phyloP scores from a whole-genome alignment of 2,888 invertebrate species.

The Cataglyphis cursor region DNA sequence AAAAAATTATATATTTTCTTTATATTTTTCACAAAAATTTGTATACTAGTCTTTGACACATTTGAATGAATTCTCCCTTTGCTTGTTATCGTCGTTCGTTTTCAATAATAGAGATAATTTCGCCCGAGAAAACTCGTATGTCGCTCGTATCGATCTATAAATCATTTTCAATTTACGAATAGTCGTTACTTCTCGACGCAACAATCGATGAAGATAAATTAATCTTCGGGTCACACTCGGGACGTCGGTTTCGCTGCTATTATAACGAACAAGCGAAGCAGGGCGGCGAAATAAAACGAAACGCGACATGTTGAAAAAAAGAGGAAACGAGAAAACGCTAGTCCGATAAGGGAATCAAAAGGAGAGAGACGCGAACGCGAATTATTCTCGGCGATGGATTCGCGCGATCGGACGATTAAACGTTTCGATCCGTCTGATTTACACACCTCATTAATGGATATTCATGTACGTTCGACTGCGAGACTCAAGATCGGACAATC shows the following conservation, averaged over 20 bases:
- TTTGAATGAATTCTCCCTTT: slow-evolving; percentile 8
- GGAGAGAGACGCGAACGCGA: slow-evolving; percentile 35
- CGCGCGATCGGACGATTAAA: slow-evolving; percentile 73
- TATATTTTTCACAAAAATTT: neutral
- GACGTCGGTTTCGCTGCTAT: slow-evolving; percentile 48
- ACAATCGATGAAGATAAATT: slow-evolving; percentile 69
- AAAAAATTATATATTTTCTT: neutral
- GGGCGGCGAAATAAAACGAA: slow-evolving; percentile 23
- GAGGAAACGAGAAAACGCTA: slow-evolving; percentile 11
- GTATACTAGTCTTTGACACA: neutral
- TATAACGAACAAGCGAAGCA: slow-evolving; percentile 66
- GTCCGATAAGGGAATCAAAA: slow-evolving; percentile 50
- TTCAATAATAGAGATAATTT: slow-evolving; percentile 34
- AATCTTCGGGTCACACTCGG: slow-evolving; percentile 45
- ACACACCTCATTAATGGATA: slow-evolving; percentile 79
- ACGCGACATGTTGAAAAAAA: neutral
- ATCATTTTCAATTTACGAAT: slow-evolving; percentile 43
- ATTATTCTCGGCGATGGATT: slow-evolving; percentile 60
- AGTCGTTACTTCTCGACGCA: slow-evolving; percentile 47
- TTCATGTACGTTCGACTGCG: slow-evolving; percentile 77
- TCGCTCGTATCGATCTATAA: neutral
- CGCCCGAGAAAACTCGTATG: slow-evolving; percentile 18
- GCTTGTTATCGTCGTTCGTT: slow-evolving; percentile 7
- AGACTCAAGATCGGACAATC: slow-evolving; percentile 45
- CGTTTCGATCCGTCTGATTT: slow-evolving; percentile 78